phyloP scores from a whole-genome alignment of 2,888 invertebrate genomes.

The Furcula furcula region DNA sequence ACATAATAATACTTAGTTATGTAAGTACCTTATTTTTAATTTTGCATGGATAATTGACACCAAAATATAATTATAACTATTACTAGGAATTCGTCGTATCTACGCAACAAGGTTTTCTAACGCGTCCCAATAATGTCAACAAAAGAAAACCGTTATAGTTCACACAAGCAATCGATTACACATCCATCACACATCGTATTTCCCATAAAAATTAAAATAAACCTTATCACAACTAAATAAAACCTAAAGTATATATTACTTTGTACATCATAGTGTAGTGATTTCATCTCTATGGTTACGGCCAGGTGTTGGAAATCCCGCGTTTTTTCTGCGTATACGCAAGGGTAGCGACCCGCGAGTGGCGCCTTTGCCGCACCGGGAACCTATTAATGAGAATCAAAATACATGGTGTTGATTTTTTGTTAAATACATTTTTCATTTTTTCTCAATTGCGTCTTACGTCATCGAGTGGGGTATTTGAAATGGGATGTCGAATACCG shows the following conservation, averaged over 20 bases:
- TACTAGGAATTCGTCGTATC: too few species aligned
- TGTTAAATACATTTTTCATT: too few species aligned
- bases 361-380: constrained; percentile 41
- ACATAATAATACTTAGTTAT: too few species aligned
- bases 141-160: constrained; percentile 63
- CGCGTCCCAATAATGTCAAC: constrained; percentile 35
- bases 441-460: too few species aligned
- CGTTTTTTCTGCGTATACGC: constrained; percentile 45
- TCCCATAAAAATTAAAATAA: too few species aligned
- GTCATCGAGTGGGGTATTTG: too few species aligned
- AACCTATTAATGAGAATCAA: constrained; percentile 28
- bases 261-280: constrained; percentile 51
- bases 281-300: constrained; percentile 79
- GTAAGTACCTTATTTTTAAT: too few species aligned
- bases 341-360: constrained; percentile 46
- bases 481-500: too few species aligned
- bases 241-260: constrained; percentile 12
- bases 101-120: constrained; percentile 26
- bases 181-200: too few species aligned
- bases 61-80: too few species aligned
- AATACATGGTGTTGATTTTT: constrained; percentile 54
- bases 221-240: background rate
- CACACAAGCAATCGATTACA: constrained; percentile 46
- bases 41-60: too few species aligned
- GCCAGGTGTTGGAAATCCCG: constrained; percentile 65